Base-by-base conservation (phyloP, 2,888 invertebrate species). In the Brenthis hecate region DNA sequence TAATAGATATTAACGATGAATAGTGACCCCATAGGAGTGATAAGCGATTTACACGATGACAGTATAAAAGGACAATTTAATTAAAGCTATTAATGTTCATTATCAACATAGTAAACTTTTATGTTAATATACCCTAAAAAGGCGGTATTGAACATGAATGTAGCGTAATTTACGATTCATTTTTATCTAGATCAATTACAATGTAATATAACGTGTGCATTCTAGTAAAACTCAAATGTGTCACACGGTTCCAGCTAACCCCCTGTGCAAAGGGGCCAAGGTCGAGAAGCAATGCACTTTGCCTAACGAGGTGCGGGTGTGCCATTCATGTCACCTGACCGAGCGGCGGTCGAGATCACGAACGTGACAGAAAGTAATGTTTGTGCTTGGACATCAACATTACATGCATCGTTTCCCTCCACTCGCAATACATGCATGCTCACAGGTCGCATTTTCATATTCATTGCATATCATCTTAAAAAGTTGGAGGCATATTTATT, bases 251-350 rank as follows among this genome's bases (percentile, higher is more conserved):
- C 57, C 63, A 19, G 53, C 57, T 19, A 64, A 54, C 57, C 58
- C 57, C 58, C 51, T 50, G 32, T 60, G 65, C 56, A 66, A 56
- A 43, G 63, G 54, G 65, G 71, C 67, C 72, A 73, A 73, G 73
- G 74, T 70, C 69, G 69, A 66, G 53, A 63, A 56, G 68, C 63
- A 72, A 69, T 66, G 74, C 73, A 69, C 71, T 74, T 66, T 70
- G 57, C 66, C 70, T 73, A 75, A 75, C 70, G 73, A 73, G 70
- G 60, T 67, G 60, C 72, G 68, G 65, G 70, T 68, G 57, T 68
- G 69, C 70, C 69, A 70, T 71, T 72, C 72, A 70, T 66, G 68
- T 65, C 71, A 71, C 61, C 56, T 57, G 65, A 65, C 68, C 61
- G 68, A 68, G 62, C 61, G 61, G 60, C 54, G 60, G 61, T 66